A percentile compares a stretch with the other conserved stretches of the same genome.
Evolutionary conservation across 2,113 vertebrate genomes (phyloP).

Genomic region (Corvus hawaiiensis): DNA sequence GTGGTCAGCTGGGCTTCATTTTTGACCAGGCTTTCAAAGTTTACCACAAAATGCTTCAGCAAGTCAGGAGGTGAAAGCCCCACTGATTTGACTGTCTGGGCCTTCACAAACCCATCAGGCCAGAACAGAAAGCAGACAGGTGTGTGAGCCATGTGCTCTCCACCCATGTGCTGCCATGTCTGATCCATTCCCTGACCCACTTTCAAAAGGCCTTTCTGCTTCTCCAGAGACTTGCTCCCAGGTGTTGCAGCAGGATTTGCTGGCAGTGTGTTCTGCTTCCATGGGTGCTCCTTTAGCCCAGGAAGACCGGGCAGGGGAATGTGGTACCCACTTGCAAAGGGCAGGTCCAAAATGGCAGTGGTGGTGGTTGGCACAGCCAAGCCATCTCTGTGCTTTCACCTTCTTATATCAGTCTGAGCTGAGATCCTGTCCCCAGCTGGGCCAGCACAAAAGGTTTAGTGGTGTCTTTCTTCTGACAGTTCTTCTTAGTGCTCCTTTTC

Average conservation of each 20-base stretch:
- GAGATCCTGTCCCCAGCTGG: not conserved
- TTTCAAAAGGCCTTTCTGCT: not conserved
- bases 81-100: not conserved
- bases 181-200: not conserved
- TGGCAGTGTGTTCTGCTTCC: not conserved
- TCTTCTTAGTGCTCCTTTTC: not conserved
- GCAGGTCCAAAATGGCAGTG: not conserved
- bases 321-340: not conserved
- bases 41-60: constrained; percentile 32
- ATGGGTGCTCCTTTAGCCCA: not conserved
- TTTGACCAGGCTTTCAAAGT: not conserved
- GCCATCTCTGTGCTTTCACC: not conserved
- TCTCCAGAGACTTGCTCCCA: not conserved
- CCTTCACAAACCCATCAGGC: not conserved
- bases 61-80: constrained; percentile 4
- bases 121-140: constrained; percentile 14
- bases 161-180: not conserved
- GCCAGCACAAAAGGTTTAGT: not conserved
- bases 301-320: not conserved
- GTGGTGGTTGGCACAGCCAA: not conserved
- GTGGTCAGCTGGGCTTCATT: not conserved
- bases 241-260: not conserved
- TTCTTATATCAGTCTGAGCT: not conserved
- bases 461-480: not conserved
- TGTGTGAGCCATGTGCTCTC: not conserved